Conservation (phyloP, 1,140 invertebrate species). For the Trichonephila inaurata region DNA sequence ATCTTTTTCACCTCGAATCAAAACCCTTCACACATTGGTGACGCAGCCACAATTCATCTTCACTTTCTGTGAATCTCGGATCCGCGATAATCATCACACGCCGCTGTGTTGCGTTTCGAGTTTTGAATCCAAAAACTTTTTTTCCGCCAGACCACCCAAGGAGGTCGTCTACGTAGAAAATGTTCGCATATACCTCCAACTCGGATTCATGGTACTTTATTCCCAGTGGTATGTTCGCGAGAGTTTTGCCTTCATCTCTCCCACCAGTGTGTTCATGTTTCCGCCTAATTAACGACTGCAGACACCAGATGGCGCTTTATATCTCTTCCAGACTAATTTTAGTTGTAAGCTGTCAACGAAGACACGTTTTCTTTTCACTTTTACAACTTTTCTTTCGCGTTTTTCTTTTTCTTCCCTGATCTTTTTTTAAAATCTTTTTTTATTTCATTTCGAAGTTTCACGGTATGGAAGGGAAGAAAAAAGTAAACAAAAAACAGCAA, state of each 20-base stretch:
- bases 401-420: background rate
- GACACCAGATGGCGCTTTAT: slow-evolving; percentile 25
- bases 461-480: background rate
- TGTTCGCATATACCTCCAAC: background rate
- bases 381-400: background rate
- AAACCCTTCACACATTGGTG: slow-evolving; percentile 11
- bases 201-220: background rate
- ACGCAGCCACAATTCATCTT: background rate
- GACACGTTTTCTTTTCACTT: slow-evolving; percentile 17
- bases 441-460: background rate
- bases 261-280: slow-evolving; percentile 14
- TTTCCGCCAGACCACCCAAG: slow-evolving; percentile 12
- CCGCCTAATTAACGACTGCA: slow-evolving; percentile 2
- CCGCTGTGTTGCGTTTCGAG: background rate
- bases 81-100: background rate
- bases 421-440: background rate
- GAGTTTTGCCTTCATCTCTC: background rate
- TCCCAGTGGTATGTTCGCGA: background rate
- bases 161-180: background rate
- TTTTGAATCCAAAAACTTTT: slow-evolving; percentile 23
- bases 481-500: background rate
- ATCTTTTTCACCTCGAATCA: background rate
- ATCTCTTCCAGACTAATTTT: slow-evolving; percentile 7
- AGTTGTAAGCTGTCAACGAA: slow-evolving; percentile 10
- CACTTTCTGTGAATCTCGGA: background rate